Conservation (phyloP, 2,113 vertebrate species). For the Formicarius rufipectus region DNA sequence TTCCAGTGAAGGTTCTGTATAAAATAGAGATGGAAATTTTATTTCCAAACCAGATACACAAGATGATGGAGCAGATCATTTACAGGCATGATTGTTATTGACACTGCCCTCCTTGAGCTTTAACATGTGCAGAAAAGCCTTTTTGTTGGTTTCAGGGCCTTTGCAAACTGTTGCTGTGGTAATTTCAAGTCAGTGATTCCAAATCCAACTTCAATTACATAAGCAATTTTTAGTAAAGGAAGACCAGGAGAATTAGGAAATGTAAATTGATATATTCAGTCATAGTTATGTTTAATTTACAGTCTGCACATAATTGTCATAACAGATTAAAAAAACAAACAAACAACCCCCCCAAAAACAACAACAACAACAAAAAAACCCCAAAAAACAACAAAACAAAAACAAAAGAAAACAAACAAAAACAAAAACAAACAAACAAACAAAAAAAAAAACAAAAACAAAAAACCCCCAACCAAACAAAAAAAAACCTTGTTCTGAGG, state of each 20-base stretch:
- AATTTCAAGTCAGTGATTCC: not conserved
- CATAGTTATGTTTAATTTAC: not conserved
- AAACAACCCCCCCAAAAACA: too few relatives aligned
- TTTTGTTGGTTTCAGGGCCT: not conserved
- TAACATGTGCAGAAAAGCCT: not conserved
- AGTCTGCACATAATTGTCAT: not conserved
- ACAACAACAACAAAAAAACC: too few relatives aligned
- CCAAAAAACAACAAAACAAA: too few relatives aligned
- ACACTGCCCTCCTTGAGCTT: not conserved
- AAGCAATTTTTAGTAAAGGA: not conserved
- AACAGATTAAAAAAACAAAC: conserved; percentile 5
- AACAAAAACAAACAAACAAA: too few relatives aligned
- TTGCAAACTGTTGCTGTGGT: not conserved
- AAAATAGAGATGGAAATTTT: not conserved
- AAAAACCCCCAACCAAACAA: too few relatives aligned
- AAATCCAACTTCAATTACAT: not conserved
- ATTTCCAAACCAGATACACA: not conserved
- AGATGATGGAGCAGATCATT: not conserved
- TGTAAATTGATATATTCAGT: not conserved
- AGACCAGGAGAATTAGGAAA: not conserved
- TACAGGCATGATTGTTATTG: not conserved
- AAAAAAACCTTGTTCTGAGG: conserved; percentile 35
- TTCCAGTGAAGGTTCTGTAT: not conserved
- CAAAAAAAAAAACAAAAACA: too few relatives aligned
- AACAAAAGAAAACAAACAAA: not conserved